Evolutionary conservation across 2,113 vertebrate species (phyloP), one percentile per base, ranked within the genome.

Genomic region (Cinclus mexicanus): DNA sequence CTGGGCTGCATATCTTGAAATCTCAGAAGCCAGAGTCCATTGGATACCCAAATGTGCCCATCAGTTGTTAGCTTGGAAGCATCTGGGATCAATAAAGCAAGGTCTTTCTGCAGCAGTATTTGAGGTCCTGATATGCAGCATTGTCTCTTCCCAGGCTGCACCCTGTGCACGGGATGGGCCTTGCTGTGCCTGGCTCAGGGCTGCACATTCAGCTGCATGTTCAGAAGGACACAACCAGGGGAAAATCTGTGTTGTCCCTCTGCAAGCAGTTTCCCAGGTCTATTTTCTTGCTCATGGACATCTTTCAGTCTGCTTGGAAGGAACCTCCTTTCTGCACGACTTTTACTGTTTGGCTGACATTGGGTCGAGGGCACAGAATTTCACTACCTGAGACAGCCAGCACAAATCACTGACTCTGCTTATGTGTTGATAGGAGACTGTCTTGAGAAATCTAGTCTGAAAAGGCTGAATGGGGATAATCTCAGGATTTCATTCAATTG

Each of bases 81-180:
- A 5, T 6, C 9, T 50, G 31, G 18, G 24, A 47, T 60, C 56
- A 29, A 6, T 37, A 47, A 49, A 50, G 13, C 14, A 42, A 28
- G 13, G 28, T 57, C 9, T 12, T 77, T 59, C 52, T 49, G 31
- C 31, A 33, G 57, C 1, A 1, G 47, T 70, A 25, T 26, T 11
- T 52, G 29, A 21, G 14, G 7, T 47, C 26, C 67, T 61, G 52
- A 6, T 52, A 14, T 4, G 6, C 6, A 1, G 19, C 18, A 23
- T 28, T 60, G 50, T 65, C 61, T 65, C 35, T 67, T 86, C 29
- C 16, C 23, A 6, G 6, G 11, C 76, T 75, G 46, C 50, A 16
- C 1, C 2, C 15, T 33, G 47, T 59, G 20, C 4, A 1, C 0
- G 0, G 22, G 26, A 26, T 61, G 60, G 35, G 46, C 17, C 12